A percentile compares a stretch with the other conserved stretches of the same genome.
Evolutionary conservation across 2,113 vertebrate species (phyloP).

Genomic region (Uria aalge): DNA sequence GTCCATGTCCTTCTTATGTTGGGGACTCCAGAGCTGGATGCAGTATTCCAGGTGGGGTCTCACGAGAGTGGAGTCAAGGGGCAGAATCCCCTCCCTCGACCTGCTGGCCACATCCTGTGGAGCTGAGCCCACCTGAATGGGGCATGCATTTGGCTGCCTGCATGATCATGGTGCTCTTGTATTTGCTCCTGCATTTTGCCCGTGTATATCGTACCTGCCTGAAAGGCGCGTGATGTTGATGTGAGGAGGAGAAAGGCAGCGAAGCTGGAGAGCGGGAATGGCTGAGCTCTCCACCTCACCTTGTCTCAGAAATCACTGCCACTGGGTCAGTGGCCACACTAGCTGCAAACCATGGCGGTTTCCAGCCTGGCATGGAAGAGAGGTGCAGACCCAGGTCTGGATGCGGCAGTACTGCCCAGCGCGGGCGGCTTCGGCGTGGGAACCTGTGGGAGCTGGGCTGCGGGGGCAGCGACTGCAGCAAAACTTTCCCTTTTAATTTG

Average conservation of each 20-base stretch:
- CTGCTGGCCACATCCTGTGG: neutral
- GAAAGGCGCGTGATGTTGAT: neutral
- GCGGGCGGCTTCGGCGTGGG: neutral
- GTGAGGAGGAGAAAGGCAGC: neutral
- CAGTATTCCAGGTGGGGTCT: too few species aligned
- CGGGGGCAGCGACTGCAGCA: neutral
- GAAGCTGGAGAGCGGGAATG: neutral
- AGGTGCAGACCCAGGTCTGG: neutral
- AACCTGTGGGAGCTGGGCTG: neutral
- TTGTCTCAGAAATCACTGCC: neutral
- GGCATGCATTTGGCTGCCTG: neutral
- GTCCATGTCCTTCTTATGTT: too few species aligned
- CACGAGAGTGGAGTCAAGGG: too few species aligned
- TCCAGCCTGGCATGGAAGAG: neutral
- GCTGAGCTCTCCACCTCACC: neutral
- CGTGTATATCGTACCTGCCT: accelerated
- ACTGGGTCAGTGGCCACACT: neutral
- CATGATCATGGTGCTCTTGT: neutral
- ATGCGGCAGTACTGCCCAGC: neutral
- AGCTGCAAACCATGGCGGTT: neutral
- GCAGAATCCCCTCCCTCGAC: too few species aligned
- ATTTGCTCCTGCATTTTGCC: neutral
- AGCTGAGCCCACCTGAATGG: neutral
- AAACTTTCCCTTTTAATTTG: neutral
- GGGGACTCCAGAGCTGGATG: too few species aligned